phyloP scores from a whole-genome alignment of 2,797 vertebrate genomes.

The Ctenopoma multispine region DNA sequence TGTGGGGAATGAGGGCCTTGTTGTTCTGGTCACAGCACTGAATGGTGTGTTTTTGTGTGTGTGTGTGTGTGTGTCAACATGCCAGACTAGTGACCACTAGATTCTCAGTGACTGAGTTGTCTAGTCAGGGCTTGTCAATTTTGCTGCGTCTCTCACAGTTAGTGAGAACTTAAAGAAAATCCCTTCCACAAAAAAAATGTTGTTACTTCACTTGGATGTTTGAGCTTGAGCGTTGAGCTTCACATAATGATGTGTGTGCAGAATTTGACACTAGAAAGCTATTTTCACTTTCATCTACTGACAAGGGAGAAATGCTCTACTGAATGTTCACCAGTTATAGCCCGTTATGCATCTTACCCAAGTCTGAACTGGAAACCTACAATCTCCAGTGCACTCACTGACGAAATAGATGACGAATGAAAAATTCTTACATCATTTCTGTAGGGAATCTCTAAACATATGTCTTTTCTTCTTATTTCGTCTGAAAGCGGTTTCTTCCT shows the following conservation, averaged over 20 bases:
- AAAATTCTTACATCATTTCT: neutral
- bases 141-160: neutral
- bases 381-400: neutral
- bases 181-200: neutral
- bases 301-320: neutral
- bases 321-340: neutral
- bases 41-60: constrained; percentile 37
- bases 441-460: no score
- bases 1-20: constrained; percentile 27
- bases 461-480: neutral
- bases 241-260: neutral
- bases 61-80: constrained; percentile 29
- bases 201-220: neutral
- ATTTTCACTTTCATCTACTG: constrained; percentile 2
- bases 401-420: no score
- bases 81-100: constrained; percentile 41
- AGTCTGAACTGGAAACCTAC: neutral
- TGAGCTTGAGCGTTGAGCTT: neutral
- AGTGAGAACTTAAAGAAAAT: neutral
- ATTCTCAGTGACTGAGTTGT: neutral
- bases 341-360: neutral
- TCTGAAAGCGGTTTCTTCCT: constrained; percentile 6
- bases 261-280: neutral
- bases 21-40: constrained; percentile 35
- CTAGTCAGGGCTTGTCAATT: neutral